Evolutionary conservation across 2,113 vertebrate genomes (phyloP), one percentile per base, ranked within the genome.

Genomic region (Nothobranchius furzeri): DNA sequence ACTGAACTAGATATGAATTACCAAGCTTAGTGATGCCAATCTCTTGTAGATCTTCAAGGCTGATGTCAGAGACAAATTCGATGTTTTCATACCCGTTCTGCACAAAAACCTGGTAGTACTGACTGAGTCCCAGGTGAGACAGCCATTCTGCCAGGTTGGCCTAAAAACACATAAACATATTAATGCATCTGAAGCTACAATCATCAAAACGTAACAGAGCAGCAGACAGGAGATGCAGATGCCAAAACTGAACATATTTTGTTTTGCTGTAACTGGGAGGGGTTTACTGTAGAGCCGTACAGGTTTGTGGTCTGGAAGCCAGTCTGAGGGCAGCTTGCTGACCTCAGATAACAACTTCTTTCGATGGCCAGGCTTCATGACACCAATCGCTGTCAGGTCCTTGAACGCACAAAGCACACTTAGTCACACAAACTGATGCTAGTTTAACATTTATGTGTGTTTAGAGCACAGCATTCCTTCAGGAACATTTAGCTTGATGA

Each of bases 11-110:
- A 24, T 13, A 35, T 42, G 11, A 42, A 75, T 82, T 69, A 88
- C 85, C 88, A 0, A 89, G 84, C 54, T 90, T 99, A 53, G 94
- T 96, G 88, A 99, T 98, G 75, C 97, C 98, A 0, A 99, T 98
- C 91, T 99, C 98, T 83, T 97, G 96, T 74, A 99, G 90, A 83
- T 99, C 98, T 70, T 99, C 98, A 84, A 96, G 95, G 60, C 96
- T 98, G 88, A 99, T 97, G 84, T 99, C 98, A 0, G 96, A 96
- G 86, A 99, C 94, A 79, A 99, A 99, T 86, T 99, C 98, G 1
- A 98, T 96, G 89, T 97, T 99, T 90, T 99, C 97, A 0, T 99
- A 99, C 58, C 97, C 97, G 0, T 99, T 99, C 87, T 96, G 95
- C 73, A 99, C 96, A 83, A 99, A 91, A 61, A 96, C 93, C 87